Conservation (phyloP, 64 coral and sea anemone genomes). For the Stylophora pistillata region DNA sequence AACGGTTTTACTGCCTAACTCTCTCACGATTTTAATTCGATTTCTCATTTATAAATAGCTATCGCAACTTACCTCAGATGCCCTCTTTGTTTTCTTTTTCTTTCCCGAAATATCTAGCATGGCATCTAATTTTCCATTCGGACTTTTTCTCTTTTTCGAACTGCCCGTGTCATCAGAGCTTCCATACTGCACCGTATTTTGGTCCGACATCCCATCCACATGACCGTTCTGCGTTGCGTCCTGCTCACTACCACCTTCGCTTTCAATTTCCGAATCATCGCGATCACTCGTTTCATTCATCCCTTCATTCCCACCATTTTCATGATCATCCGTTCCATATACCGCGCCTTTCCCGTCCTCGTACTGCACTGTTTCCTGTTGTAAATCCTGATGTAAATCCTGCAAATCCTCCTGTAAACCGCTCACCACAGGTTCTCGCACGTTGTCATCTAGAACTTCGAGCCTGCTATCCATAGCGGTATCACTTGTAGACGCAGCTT, state of each 20-base stretch:
- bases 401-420: background rate
- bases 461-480: background rate
- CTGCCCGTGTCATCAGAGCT: background rate
- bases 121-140: background rate
- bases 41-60: too few species aligned
- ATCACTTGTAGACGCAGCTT: slow-evolving; percentile 9
- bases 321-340: background rate
- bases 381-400: too few species aligned
- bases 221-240: background rate
- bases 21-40: too few species aligned
- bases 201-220: background rate
- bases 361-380: background rate
- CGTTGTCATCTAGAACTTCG: background rate
- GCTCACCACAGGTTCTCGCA: background rate
- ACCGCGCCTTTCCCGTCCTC: background rate
- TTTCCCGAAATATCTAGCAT: background rate
- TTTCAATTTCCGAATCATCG: background rate
- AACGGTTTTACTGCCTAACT: too few species aligned
- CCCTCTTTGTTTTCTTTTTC: slow-evolving; percentile 9
- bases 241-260: too few species aligned
- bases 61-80: background rate
- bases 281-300: background rate
- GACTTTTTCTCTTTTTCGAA: too few species aligned
- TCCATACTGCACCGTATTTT: background rate
- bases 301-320: background rate